Conservation (phyloP, 1,140 invertebrate genomes). For the Zaprionus gabonicus region DNA sequence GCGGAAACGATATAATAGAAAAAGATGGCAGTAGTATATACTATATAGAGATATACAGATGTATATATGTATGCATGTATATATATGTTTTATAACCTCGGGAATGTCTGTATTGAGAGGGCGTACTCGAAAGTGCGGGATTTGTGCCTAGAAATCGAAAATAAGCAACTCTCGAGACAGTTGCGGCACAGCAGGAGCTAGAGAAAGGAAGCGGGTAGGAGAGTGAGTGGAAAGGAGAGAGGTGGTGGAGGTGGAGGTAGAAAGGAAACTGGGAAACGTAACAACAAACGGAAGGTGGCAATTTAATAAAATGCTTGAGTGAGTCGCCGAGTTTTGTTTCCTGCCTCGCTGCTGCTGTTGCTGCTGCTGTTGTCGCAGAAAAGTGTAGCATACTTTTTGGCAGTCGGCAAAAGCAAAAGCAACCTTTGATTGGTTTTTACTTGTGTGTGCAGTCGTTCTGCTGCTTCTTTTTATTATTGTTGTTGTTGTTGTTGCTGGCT, state of each 20-base stretch:
- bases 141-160: constrained; percentile 69
- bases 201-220: neutral
- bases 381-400: constrained; percentile 77
- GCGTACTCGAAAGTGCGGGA: constrained; percentile 9
- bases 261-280: constrained; percentile 32
- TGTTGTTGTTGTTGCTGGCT: constrained; percentile 24
- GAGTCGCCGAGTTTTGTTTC: constrained; percentile 81
- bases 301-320: constrained; percentile 84
- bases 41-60: constrained; percentile 15
- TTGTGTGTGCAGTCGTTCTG: constrained; percentile 6
- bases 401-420: constrained; percentile 54
- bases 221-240: too few relatives aligned
- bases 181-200: constrained; percentile 33
- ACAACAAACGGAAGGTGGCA: constrained; percentile 84
- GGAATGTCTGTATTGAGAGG: neutral
- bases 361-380: constrained; percentile 14
- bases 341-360: constrained; percentile 46
- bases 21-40: constrained; percentile 75
- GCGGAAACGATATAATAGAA: constrained; percentile 81
- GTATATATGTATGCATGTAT: constrained; percentile 17
- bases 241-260: too few relatives aligned
- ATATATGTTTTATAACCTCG: constrained; percentile 14
- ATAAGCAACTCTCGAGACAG: constrained; percentile 48
- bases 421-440: constrained; percentile 72
- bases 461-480: neutral